Evolutionary conservation across 2,888 invertebrate genomes (phyloP).

Genomic region (Eubasilissa splendida): DNA sequence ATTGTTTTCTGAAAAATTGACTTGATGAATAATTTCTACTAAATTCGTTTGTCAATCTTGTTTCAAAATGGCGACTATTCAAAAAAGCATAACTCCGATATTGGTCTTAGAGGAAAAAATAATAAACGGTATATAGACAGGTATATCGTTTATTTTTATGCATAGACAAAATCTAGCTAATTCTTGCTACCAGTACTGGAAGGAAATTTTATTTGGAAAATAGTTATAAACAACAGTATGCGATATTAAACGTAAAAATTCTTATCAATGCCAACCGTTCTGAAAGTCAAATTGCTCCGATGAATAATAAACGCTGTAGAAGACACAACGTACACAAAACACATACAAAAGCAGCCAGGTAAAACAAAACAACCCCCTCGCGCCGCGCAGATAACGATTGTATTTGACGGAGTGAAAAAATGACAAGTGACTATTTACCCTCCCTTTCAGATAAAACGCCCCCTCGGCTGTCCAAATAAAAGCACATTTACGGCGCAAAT

Average conservation of each 20-base stretch:
- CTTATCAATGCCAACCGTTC: conserved; percentile 3
- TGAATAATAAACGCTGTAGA: conserved; percentile 31
- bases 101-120: no score
- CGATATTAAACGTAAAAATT: not conserved
- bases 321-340: not conserved
- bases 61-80: no score
- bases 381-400: conserved; percentile 53
- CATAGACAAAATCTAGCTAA: no score
- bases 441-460: conserved; percentile 46
- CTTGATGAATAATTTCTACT: no score
- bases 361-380: conserved; percentile 40
- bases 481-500: conserved; percentile 58
- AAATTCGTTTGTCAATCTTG: no score
- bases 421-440: conserved; percentile 58
- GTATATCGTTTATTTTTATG: no score
- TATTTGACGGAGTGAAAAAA: conserved; percentile 58
- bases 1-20: no score
- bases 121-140: no score
- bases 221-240: no score
- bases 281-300: conserved; percentile 9
- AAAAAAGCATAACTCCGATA: no score
- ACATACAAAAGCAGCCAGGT: conserved; percentile 8
- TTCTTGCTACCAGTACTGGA: no score
- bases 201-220: no score
- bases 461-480: conserved; percentile 55